These are phyloP conservation scores for Atta texana DNA, from an alignment of 1,140 invertebrate genomes.

Conservation along the genomic window DNA sequence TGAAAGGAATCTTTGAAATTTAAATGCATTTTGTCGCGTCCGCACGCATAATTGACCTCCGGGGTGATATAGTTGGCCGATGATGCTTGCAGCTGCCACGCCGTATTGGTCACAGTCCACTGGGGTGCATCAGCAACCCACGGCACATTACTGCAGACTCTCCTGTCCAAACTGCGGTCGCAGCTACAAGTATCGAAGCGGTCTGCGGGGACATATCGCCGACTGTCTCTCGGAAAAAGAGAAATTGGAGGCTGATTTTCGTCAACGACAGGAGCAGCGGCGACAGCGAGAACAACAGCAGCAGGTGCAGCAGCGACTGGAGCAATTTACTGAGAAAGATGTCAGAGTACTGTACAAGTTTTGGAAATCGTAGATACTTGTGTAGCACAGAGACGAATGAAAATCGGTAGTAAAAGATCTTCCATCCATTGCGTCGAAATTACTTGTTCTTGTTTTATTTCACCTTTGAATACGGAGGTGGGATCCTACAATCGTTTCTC, in stretches of 20 bases:
- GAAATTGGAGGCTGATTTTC: constrained; percentile 75
- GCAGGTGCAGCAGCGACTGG: constrained; percentile 25
- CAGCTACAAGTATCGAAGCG: constrained; percentile 84
- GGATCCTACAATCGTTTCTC: background rate
- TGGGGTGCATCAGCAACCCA: constrained; percentile 74
- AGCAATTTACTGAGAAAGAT: constrained; percentile 77
- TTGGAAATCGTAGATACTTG: constrained; percentile 77
- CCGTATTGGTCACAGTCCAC: constrained; percentile 74
- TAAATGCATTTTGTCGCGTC: background rate
- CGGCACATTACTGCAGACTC: constrained; percentile 81
- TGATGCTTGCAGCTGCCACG: constrained; percentile 81
- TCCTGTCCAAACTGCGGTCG: constrained; percentile 82
- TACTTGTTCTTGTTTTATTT: constrained; percentile 23
- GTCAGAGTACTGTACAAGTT: constrained; percentile 80
- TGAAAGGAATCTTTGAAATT: constrained; percentile 19
- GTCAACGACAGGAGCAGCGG: constrained; percentile 71
- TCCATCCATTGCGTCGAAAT: background rate
- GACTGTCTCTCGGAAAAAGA: constrained; percentile 81
- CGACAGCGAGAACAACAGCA: constrained; percentile 1
- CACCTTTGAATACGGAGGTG: background rate
- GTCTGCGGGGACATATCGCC: constrained; percentile 82
- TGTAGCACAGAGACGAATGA: constrained; percentile 30
- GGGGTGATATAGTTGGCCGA: constrained; percentile 73
- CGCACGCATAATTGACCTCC: constrained; percentile 36
- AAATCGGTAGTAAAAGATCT: constrained; percentile 33